Base-by-base conservation (phyloP, 2,888 invertebrate genomes). In the Oscheius onirici region DNA sequence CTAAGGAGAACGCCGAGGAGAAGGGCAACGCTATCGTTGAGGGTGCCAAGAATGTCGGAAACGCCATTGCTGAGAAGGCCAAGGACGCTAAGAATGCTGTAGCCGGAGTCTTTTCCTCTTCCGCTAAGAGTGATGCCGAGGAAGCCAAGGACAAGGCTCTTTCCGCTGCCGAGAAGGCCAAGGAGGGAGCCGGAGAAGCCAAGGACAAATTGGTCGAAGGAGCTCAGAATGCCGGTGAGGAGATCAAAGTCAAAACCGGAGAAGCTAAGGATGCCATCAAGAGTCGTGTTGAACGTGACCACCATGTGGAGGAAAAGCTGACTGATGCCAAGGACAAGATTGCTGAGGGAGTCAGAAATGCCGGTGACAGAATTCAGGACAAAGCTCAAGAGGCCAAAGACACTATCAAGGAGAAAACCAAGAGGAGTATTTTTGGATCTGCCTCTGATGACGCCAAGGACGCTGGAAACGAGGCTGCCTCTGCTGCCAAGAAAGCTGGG, bases 101-200 rank as follows among this genome's bases (percentile, higher is more conserved):
- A 3, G 13, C n/a, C 5, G 15, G 46, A 5, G 13, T 46, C 46
- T 46, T 46, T 13, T 20, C 20, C 46, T 46, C 20, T 8, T 20
- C n/a, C 5, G 20, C n/a, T 13, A 46, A 52, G 54, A 34, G 28
- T 13, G 54, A 24, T 3, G 72, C 61, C 17, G 69, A 52, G 20
- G 22, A 11, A 43, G 65, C 41, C 15, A 69, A 69, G 17, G 69
- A 61, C 40, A 66, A 41, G 24, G 73, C 41, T 10, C 60, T 55
- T 10, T 55, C 41, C 20, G 67, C 73, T 40, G 60, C 54, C 17
- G 72, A 69, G 20, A 41, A 15, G 13, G 40, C 34, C 26, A 52
- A 34, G 1, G 54, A 66, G 3, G 46, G 26, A 49, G 63, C 63
- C 20, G 44, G 49, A 49, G 17, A 15, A 17, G 49, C 22, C 20